Evolutionary conservation across 2,888 invertebrate species (phyloP).

Genomic region (Coremacera marginata): DNA sequence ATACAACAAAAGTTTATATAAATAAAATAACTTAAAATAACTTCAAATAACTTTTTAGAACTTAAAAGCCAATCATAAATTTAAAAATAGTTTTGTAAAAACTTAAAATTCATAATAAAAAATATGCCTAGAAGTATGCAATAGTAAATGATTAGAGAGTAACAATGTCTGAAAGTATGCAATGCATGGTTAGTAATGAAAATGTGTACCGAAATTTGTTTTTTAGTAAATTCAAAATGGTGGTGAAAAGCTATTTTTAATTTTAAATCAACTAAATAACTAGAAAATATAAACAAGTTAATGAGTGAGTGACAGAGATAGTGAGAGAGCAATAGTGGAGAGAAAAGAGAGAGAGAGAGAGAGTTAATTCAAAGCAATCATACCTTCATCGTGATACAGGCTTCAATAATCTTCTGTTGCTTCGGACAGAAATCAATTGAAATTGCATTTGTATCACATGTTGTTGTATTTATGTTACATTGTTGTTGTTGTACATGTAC

Average conservation of each 20-base stretch:
- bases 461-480: conserved; percentile 34
- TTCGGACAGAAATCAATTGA: conserved; percentile 69
- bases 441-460: conserved; percentile 66
- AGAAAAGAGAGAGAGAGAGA: conserved; percentile 15
- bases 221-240: not conserved
- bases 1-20: not conserved
- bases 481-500: conserved; percentile 46
- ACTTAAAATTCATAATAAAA: not conserved
- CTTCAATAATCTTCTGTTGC: conserved; percentile 91
- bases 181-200: not conserved
- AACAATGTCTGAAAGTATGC: not conserved
- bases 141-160: not conserved
- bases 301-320: conserved; percentile 7
- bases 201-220: not conserved
- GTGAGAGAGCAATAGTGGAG: conserved; percentile 22
- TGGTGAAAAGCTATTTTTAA: not conserved
- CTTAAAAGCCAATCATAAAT: not conserved
- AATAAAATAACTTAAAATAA: not conserved
- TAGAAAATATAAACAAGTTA: conserved; percentile 25
- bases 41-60: not conserved
- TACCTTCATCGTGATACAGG: conserved; percentile 95
- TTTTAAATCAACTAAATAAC: not conserved
- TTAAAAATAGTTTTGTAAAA: conserved; percentile 13
- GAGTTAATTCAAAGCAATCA: conserved; percentile 61
- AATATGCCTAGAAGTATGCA: conserved; percentile 25